Evolutionary conservation across 2,888 invertebrate species (phyloP), one percentile per base, ranked within the genome.

Genomic region (Eilema sororculum): DNA sequence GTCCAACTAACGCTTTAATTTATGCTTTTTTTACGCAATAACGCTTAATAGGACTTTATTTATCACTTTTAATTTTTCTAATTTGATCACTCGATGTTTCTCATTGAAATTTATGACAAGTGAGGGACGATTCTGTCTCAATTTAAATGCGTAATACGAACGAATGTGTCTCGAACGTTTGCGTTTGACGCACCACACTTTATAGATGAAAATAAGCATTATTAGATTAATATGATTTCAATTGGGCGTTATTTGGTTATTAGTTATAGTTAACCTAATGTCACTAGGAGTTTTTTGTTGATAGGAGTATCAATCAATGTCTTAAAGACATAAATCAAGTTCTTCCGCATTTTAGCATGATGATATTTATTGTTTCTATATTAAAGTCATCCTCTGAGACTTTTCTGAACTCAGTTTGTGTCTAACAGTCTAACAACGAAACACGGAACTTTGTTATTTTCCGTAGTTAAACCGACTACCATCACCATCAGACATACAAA

Each of bases 1-100:
- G 71, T 74, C 75, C 84, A 84, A 83, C 85, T 87, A 79, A 82
- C 86, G 85, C 88, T 90, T 93, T 94, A 94, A 95, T 94, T 95
- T 95, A 95, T 95, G 93, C 94, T 89, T 94, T 94, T 95, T 95
- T 95, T 94, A 95, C 94, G 94, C 94, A 95, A 95, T 95, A 95
- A 95, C 88, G 86, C 88, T 94, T 95, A 95, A 95, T 95, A 93
- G 94, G 90, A 86, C 91, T 93, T 93, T 94, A 95, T 95, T 94
- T 93, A 94, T 94, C 94, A 92, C 93, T 92, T 93, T 94, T 94
- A 95, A 95, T 95, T 94, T 94, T 94, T 93, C 90, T 95, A 94
- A 95, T 95, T 95, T 90, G 93, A 95, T 95, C 91, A 94, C 89
- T 87, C 84, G 83, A 82, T 81, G 86, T 88, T 78, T 68, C 88